Base-by-base conservation (phyloP, 2,113 vertebrate species). In the Atlantisia rogersi region DNA sequence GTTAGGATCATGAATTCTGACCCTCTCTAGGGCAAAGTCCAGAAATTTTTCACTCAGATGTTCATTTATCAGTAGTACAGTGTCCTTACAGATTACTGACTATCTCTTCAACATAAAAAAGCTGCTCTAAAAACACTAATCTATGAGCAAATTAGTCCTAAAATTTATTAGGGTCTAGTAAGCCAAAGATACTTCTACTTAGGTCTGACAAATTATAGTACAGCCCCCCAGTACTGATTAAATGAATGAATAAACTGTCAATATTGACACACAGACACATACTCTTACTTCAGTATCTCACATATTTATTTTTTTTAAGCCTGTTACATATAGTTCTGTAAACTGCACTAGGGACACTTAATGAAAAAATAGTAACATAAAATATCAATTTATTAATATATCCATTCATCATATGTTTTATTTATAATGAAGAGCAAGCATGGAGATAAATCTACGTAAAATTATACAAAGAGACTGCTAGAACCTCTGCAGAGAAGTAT, bases 261-360 rank as follows among this genome's bases (percentile, higher is more conserved):
- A 44, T 62, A 70, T 53, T 28, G 12, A 52, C 6, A 9, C 4
- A 9, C 5, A 15, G 2, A 8, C 10, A 7, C 0, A 2, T 7
- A 7, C 4, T 42, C 48, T 44, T 69, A 4, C 25, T 86, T 81
- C 48, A 35, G 7, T 18, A 55, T 20, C 12, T 76, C 73, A 14
- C 22, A 58, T 9, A 58, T 13, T 44, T 44, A 11, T 25, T 32
- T 53, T 37, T 31, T 50, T 35, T 3, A n/a, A 55, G 39, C 73
- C 8, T 40, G 20, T 60, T 46, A 56, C 21, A 46, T 40, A 37
- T 8, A 48, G 16, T 46, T 88, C 69, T 79, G 1, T 15, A 37
- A 88, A 44, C 13, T 32, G 10, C 16, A 53, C 9, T 39, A 42
- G 10, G 13, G 48, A 7, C 0, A 56, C 12, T 37, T 60, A 28